These are phyloP conservation scores for Drosophila putrida DNA, from an alignment of 2,888 invertebrate species.

Conservation along the genomic window DNA sequence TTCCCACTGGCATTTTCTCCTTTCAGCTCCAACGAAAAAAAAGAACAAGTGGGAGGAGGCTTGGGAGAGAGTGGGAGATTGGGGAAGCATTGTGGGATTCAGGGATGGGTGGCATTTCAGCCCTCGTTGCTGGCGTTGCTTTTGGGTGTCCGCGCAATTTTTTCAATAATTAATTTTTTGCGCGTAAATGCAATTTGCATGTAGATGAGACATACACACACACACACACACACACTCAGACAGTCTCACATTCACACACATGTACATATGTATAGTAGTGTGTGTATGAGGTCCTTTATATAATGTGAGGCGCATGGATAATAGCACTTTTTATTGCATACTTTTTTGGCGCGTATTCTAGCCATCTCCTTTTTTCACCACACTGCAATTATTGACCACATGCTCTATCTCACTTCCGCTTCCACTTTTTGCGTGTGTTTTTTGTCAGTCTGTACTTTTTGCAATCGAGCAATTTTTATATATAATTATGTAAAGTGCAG, in stretches of 20 bases:
- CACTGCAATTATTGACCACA: slow-evolving; percentile 1
- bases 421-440: slow-evolving; percentile 23
- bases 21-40: slow-evolving; percentile 19
- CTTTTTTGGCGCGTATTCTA: slow-evolving; percentile 65
- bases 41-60: background rate
- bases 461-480: background rate
- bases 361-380: slow-evolving; percentile 42
- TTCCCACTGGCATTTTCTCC: slow-evolving; percentile 39
- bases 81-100: background rate
- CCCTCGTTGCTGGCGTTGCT: slow-evolving; percentile 21
- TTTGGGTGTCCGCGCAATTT: slow-evolving; percentile 64
- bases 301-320: slow-evolving; percentile 27
- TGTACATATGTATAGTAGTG: slow-evolving; percentile 1
- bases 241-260: background rate
- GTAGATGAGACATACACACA: slow-evolving; percentile 53
- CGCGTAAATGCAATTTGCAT: slow-evolving; percentile 81
- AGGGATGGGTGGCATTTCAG: slow-evolving; percentile 20
- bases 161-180: slow-evolving; percentile 81
- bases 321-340: slow-evolving; percentile 51
- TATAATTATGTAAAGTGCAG: slow-evolving; percentile 28
- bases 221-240: slow-evolving; percentile 1
- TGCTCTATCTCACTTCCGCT: slow-evolving; percentile 31
- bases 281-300: slow-evolving; percentile 34
- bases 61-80: slow-evolving; percentile 11
- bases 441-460: slow-evolving; percentile 57